phyloP scores from a whole-genome alignment of 1,140 invertebrate species.

The Venustaconcha ellipsiformis region DNA sequence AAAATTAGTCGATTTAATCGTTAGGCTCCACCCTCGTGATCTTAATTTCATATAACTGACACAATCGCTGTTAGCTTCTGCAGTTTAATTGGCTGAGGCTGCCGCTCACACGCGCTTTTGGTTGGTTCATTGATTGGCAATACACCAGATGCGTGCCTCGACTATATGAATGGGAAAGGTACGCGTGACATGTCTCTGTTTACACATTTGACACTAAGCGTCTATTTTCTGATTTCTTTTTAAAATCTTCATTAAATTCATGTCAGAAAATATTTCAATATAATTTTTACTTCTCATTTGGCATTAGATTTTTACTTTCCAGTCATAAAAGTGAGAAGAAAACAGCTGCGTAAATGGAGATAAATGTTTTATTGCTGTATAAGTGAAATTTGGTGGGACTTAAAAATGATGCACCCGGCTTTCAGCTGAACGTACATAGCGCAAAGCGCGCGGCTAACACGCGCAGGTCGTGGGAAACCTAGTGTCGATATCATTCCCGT shows the following conservation, averaged over 20 bases:
- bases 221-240: slow-evolving; percentile 10
- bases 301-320: not conserved
- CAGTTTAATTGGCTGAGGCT: slow-evolving; percentile 43
- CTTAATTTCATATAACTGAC: slow-evolving; percentile 32
- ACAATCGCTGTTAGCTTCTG: slow-evolving; percentile 33
- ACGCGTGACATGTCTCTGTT: not conserved
- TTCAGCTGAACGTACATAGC: slow-evolving; percentile 26
- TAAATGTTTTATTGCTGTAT: not conserved
- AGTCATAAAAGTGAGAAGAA: not conserved
- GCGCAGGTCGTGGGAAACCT: slow-evolving; percentile 50
- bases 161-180: slow-evolving; percentile 5
- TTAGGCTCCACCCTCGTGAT: slow-evolving; percentile 38
- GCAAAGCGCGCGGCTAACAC: slow-evolving; percentile 39
- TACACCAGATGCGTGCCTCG: not conserved
- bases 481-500: slow-evolving; percentile 19
- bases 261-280: not conserved
- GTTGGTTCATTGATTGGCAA: slow-evolving; percentile 12
- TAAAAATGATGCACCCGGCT: not conserved
- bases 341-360: not conserved
- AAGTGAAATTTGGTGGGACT: not conserved
- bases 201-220: slow-evolving; percentile 17
- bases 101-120: slow-evolving; percentile 19
- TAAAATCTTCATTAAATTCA: not conserved
- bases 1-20: slow-evolving; percentile 23
- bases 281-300: too few species aligned